Percentiles rank a stretch among this genome's conserved stretches.
phyloP scores from a whole-genome alignment of 2,888 invertebrate species.

The Melanostoma mellinum region DNA sequence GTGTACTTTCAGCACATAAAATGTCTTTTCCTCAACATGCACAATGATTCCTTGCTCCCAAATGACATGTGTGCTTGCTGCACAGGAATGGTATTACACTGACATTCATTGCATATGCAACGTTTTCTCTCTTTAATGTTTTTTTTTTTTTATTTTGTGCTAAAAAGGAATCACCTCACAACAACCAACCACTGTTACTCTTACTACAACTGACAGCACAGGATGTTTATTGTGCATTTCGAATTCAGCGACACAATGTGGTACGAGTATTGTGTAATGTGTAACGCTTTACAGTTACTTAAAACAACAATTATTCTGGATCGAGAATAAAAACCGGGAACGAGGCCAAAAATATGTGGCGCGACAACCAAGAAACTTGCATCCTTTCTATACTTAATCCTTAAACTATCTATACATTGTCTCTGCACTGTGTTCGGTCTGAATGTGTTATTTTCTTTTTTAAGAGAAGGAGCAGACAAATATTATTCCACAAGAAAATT shows the following conservation, averaged over 20 bases:
- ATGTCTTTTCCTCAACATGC: slow-evolving; percentile 27
- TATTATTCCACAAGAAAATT: slow-evolving; percentile 52
- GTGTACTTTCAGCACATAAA: slow-evolving; percentile 34
- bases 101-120: slow-evolving; percentile 71
- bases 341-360: slow-evolving; percentile 37
- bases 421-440: slow-evolving; percentile 7
- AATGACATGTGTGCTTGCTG: slow-evolving; percentile 41
- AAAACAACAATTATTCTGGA: slow-evolving; percentile 64
- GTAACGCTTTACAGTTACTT: slow-evolving; percentile 46
- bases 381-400: slow-evolving; percentile 37
- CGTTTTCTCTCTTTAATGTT: slow-evolving; percentile 16
- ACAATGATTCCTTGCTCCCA: slow-evolving; percentile 33
- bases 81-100: slow-evolving; percentile 37
- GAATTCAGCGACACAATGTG: slow-evolving; percentile 50
- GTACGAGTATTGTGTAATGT: slow-evolving; percentile 16
- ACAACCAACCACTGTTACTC: neutral
- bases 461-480: neutral
- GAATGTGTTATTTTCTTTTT: slow-evolving; percentile 4
- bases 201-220: slow-evolving; percentile 47
- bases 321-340: slow-evolving; percentile 29
- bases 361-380: slow-evolving; percentile 42
- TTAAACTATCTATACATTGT: slow-evolving; percentile 15
- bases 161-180: slow-evolving; percentile 23
- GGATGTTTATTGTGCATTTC: slow-evolving; percentile 66
- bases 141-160: neutral